Base-by-base conservation (phyloP, 2,113 vertebrate genomes). In the Gallinago undulata region DNA sequence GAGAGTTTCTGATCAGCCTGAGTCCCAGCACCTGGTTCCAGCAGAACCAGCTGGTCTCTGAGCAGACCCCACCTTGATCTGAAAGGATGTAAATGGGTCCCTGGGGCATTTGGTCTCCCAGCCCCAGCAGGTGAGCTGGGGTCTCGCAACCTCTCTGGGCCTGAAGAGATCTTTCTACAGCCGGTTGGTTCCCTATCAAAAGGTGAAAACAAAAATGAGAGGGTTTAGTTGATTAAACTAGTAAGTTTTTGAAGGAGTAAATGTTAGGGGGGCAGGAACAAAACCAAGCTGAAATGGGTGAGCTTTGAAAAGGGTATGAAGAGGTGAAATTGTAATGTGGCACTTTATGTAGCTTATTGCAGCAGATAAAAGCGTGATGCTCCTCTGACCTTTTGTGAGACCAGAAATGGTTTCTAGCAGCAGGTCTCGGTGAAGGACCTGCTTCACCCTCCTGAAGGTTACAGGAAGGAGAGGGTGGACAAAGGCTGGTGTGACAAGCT, bases 301-400 rank as follows among this genome's bases (percentile, higher is more conserved):
- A 51, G 17, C n/a, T 89, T 94, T 81, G 47, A 45, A 86, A 70
- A 67, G 31, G 67, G 5, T 1, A 0, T 2, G 2, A 56, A 13
- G 37, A 6, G 5, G 41, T 84, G 30, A 76, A 35, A 27, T 30
- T 12, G 30, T 12, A 39, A 4, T 1, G 10, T 56, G 37, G 24
- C 3, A 0, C 28, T 84, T 55, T 11, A 7, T 28, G 0, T 43
- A 5, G 5, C 5, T 56, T 37, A 16, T 2, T 39, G 56, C 22
- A 7, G 48, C 1, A 3, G 53, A 8, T 73, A 24, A 43, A 67
- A 66, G 8, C 3, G 0, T 1, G n/a, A 13, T 43, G 43, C 21
- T 64, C 7, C 57, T 33, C 33, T 33, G 69, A 10, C 25, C 27
- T 60, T 68, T 57, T 18, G 5, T 30, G n/a, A 16, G 31, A 16